Percentiles rank a stretch among this genome's conserved stretches.
phyloP scores from a whole-genome alignment of 1,140 invertebrate genomes.

The Lysiphlebus fabarum region DNA sequence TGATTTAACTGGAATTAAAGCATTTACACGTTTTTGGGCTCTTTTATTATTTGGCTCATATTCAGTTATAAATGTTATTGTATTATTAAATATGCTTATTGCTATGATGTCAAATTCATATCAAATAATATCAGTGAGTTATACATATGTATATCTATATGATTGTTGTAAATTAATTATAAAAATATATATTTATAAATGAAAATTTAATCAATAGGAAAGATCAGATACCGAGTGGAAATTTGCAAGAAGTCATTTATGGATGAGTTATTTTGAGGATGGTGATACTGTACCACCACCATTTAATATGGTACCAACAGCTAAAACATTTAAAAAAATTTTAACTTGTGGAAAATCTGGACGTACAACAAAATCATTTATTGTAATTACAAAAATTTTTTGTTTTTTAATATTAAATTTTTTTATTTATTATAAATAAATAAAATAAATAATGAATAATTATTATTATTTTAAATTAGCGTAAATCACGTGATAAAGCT shows the following conservation, averaged over 20 bases:
- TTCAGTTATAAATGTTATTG: conserved; percentile 88
- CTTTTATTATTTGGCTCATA: conserved; percentile 85
- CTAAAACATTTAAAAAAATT: conserved; percentile 63
- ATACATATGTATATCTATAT: too few species aligned
- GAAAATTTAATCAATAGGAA: conserved; percentile 59
- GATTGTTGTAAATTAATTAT: too few species aligned
- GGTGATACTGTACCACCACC: conserved; percentile 81
- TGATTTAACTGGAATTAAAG: conserved; percentile 81
- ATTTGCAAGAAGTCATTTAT: conserved; percentile 83
- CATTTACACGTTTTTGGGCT: conserved; percentile 84
- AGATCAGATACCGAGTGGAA: conserved; percentile 89
- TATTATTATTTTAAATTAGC: conserved; percentile 49
- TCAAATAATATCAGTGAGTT: conserved; percentile 84
- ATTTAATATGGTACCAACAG: conserved; percentile 82
- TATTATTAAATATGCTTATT: conserved; percentile 90
- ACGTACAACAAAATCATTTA: conserved; percentile 60
- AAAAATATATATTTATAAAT: not conserved
- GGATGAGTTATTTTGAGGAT: conserved; percentile 91
- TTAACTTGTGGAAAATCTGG: conserved; percentile 51
- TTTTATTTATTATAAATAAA: not conserved
- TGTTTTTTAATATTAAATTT: not conserved
- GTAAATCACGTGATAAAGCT: conserved; percentile 69
- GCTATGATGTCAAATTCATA: conserved; percentile 97
- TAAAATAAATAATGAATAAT: not conserved
- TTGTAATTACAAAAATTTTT: conserved; percentile 53